Base-by-base conservation (phyloP, 2,797 vertebrate genomes). In the Pipistrellus kuhlii region DNA sequence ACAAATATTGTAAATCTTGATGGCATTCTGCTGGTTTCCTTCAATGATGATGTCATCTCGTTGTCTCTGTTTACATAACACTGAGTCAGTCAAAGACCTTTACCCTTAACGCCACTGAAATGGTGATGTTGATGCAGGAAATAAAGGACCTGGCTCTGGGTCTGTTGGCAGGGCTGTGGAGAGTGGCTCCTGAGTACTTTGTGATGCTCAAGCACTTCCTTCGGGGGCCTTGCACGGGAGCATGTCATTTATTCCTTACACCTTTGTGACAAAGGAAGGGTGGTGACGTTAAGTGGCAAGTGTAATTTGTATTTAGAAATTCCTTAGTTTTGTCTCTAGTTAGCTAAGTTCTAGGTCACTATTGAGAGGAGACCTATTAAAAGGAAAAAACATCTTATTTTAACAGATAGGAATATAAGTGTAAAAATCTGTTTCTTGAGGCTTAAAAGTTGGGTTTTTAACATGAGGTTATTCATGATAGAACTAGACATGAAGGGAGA, bases 291-390 rank as follows among this genome's bases (percentile, higher is more conserved):
- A 18, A 30, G 20, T 20, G 23, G 84, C 73, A 38, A 93, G 17
- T 10, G 17, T 23, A 46, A 32, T 57, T 53, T 32, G 48, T 27
- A 77, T 48, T 57, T 38, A 82, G 55, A 72, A 30, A 77, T 86
- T 41, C 18, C 64, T 77, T 46, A 83, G 53, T 55, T 69, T 75
- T 64, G 57, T 75, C 44, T 68, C 53, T 59, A 4, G 85, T 48
- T 85, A 44, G 41, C 78, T 69, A 53, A 62, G 21, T 87, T 81
- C 35, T 80, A n/a, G 82, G 53, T 96, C 75, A 73, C 87, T 48
- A 2, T 66, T 44, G 53, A 71, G 46, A 69, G 59, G 35, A 48
- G 84, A 4, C 32, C 55, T 66, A 71, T 27, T 17, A 68, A 38
- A 77, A 38, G 51, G 32, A 41, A 72, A 35, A 82, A 76, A 35